phyloP scores from a whole-genome alignment of 1,140 invertebrate species.

The Drosophila yakuba region DNA sequence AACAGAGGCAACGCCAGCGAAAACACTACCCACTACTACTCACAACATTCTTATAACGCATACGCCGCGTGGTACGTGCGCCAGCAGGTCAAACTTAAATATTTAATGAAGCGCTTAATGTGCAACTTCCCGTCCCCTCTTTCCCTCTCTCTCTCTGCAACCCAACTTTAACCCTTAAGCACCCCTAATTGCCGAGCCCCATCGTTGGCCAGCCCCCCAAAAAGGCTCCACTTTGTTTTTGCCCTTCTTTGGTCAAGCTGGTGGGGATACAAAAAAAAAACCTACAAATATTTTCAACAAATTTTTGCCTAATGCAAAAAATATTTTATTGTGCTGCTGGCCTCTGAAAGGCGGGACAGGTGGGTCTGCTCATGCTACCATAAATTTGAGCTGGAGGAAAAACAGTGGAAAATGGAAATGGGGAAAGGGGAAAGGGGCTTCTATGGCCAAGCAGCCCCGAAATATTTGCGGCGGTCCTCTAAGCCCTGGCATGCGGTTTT shows the following conservation, averaged over 20 bases:
- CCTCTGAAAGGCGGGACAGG: conserved; percentile 10
- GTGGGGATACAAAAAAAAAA: neutral
- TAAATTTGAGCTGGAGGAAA: conserved; percentile 59
- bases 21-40: conserved; percentile 15
- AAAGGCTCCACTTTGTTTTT: neutral
- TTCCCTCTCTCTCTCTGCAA: neutral
- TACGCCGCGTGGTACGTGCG: conserved; percentile 62
- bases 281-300: conserved; percentile 73
- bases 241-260: conserved; percentile 38
- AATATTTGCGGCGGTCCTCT: conserved; percentile 76
- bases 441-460: conserved; percentile 64
- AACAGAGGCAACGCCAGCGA: conserved; percentile 34
- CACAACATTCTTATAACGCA: conserved; percentile 48
- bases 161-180: conserved; percentile 40
- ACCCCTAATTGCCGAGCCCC: conserved; percentile 63
- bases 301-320: conserved; percentile 80
- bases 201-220: neutral
- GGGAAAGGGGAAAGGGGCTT: neutral
- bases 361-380: conserved; percentile 25
- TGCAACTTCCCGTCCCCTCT: conserved; percentile 41
- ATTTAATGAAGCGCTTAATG: conserved; percentile 82
- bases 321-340: conserved; percentile 65
- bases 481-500: conserved; percentile 77
- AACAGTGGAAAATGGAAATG: neutral
- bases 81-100: conserved; percentile 72